Evolutionary conservation across 2,113 vertebrate genomes (phyloP).

Genomic region (Rhinolophus sinicus): DNA sequence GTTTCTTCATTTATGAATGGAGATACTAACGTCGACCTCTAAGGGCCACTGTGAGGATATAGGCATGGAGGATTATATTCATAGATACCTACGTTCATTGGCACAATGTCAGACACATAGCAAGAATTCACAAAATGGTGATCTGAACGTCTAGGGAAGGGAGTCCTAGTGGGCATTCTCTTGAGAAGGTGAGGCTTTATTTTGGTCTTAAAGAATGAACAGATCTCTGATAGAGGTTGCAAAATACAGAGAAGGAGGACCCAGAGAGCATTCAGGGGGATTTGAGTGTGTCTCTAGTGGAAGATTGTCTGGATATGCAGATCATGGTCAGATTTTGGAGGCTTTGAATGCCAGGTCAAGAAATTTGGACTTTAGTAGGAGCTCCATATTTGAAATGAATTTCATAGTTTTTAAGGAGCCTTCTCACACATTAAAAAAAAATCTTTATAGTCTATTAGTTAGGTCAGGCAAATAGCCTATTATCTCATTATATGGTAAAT

Average conservation of each 20-base stretch:
- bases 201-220: not conserved
- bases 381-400: not conserved
- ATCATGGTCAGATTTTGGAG: not conserved
- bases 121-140: not conserved
- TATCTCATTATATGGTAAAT: not conserved
- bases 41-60: not conserved
- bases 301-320: not conserved
- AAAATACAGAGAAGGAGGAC: not conserved
- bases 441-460: not conserved
- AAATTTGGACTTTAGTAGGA: not conserved
- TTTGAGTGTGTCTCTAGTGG: not conserved
- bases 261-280: not conserved
- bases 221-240: not conserved
- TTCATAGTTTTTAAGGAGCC: not conserved
- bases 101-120: not conserved
- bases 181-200: not conserved
- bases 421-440: not conserved
- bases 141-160: not conserved
- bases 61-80: not conserved
- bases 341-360: not conserved
- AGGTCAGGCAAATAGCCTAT: not conserved
- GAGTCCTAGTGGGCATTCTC: not conserved
- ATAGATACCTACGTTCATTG: not conserved
- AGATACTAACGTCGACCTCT: not conserved
- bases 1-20: not conserved